A percentile compares a stretch with the other conserved stretches of the same genome.
Conservation (phyloP, 1,140 invertebrate genomes). For the Copidosoma floridanum region DNA sequence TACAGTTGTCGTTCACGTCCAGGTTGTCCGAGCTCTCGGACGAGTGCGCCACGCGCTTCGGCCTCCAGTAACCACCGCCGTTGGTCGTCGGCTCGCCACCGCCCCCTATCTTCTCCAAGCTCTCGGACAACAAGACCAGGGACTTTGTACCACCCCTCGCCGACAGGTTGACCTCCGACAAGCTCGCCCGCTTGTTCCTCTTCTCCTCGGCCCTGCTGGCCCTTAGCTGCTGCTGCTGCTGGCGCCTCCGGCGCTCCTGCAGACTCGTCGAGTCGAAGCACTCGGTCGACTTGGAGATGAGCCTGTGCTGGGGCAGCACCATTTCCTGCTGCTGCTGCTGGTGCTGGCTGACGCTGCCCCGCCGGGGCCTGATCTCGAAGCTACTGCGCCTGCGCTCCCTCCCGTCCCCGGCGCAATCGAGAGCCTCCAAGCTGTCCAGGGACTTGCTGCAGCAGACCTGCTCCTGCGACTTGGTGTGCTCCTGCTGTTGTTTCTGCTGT, state of each 20-base stretch:
- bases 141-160: neutral
- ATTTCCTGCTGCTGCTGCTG: no score
- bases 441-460: conserved; percentile 41
- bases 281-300: conserved; percentile 52
- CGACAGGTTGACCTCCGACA: conserved; percentile 47
- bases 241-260: neutral
- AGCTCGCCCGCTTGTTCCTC: conserved; percentile 46
- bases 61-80: conserved; percentile 44
- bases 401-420: conserved; percentile 44
- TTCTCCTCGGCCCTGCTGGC: conserved; percentile 30
- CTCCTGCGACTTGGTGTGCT: conserved; percentile 41
- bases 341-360: conserved; percentile 12
- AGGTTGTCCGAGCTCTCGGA: conserved; percentile 38
- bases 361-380: conserved; percentile 38
- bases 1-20: conserved; percentile 31
- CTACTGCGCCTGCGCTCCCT: conserved; percentile 46
- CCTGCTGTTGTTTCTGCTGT: no score
- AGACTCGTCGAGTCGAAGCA: conserved; percentile 46
- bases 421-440: conserved; percentile 46
- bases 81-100: conserved; percentile 23
- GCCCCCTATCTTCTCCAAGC: conserved; percentile 41
- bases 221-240: conserved; percentile 9
- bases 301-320: conserved; percentile 31
- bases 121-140: conserved; percentile 35
- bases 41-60: conserved; percentile 50